Percentiles rank a stretch among this genome's conserved stretches.
Conservation (phyloP, 2,113 vertebrate genomes). For the Saccopteryx leptura region DNA sequence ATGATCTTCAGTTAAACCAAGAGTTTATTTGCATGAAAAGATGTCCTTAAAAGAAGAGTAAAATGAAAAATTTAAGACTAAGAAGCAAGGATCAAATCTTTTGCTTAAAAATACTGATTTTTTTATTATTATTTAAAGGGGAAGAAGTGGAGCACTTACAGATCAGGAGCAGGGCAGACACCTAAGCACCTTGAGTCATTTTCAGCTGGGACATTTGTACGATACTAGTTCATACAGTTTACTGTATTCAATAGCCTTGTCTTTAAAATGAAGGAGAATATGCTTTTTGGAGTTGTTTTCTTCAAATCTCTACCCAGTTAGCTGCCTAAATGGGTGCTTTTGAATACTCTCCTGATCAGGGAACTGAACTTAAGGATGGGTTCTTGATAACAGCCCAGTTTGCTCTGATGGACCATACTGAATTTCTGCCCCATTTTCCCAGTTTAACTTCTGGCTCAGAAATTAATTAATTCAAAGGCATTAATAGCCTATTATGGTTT, state of each 20-base stretch:
- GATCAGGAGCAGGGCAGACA: not conserved
- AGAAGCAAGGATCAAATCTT: slow-evolving; percentile 20
- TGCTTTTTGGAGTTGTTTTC: not conserved
- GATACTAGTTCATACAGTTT: not conserved
- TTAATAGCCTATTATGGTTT: slow-evolving; percentile 59
- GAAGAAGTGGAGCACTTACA: not conserved
- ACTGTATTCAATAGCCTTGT: not conserved
- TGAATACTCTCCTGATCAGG: not conserved
- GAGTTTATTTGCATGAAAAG: slow-evolving; percentile 45
- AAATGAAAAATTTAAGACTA: slow-evolving; percentile 46
- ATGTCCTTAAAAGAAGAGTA: not conserved
- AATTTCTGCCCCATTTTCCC: slow-evolving; percentile 52
- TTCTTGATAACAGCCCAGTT: not conserved
- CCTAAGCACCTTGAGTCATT: not conserved
- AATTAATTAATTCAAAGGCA: slow-evolving; percentile 71
- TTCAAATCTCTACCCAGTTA: not conserved
- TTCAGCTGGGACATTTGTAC: not conserved
- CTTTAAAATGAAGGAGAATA: slow-evolving; percentile 6
- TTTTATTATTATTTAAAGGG: not conserved
- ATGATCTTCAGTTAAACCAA: slow-evolving; percentile 48
- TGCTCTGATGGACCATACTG: not conserved
- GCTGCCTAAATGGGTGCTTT: not conserved
- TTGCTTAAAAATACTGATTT: slow-evolving; percentile 37
- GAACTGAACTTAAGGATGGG: not conserved
- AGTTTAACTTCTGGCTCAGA: slow-evolving; percentile 54